Evolutionary conservation across 2,113 vertebrate genomes (phyloP).

Genomic region (Pedetes capensis): DNA sequence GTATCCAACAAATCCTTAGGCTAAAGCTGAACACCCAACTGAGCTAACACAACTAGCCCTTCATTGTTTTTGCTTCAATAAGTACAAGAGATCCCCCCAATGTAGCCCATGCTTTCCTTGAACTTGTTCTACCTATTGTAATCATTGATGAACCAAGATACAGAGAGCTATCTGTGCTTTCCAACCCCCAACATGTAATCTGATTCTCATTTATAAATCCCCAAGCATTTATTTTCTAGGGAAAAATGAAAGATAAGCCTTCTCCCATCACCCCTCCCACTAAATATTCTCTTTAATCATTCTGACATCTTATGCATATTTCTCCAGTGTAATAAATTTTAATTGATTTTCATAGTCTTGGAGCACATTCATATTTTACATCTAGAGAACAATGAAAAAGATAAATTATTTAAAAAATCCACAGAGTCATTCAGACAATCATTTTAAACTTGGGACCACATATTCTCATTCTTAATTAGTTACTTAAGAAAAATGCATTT

Average conservation of each 20-base stretch:
- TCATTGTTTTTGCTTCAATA: background rate
- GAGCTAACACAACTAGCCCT: background rate
- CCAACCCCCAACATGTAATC: background rate
- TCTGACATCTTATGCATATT: background rate
- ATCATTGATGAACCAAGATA: background rate
- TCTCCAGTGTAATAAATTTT: background rate
- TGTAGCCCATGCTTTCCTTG: background rate
- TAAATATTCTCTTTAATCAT: slow-evolving; percentile 32
- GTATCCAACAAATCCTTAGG: background rate
- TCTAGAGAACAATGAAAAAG: slow-evolving; percentile 4
- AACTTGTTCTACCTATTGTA: background rate
- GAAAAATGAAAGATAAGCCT: background rate
- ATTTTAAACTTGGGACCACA: background rate
- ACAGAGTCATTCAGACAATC: background rate
- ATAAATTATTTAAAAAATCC: background rate
- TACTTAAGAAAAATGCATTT: background rate
- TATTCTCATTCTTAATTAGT: background rate
- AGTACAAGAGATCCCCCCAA: accelerated
- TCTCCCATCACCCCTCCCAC: background rate
- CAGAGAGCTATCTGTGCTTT: background rate
- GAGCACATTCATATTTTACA: background rate
- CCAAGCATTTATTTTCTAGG: background rate
- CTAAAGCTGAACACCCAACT: background rate
- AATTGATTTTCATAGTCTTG: slow-evolving; percentile 23
- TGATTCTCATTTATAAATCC: background rate